Evolutionary conservation across 1,140 invertebrate species (phyloP), one percentile per base, ranked within the genome.

Genomic region (Hesperophylax magnus): DNA sequence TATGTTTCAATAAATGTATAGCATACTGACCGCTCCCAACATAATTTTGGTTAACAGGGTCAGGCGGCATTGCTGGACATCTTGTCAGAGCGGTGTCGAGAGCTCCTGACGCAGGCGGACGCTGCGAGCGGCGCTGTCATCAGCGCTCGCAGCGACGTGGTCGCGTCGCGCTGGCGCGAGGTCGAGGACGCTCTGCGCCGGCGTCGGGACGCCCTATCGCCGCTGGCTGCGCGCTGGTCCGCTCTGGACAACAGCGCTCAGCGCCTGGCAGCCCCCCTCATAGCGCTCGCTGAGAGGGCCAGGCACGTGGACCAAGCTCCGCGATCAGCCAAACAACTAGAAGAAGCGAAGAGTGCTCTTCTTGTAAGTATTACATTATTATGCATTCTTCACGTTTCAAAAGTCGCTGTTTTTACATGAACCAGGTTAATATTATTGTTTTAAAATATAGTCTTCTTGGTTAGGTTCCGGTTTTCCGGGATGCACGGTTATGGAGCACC

Each of bases 141-240:
- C 34, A 87, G 89, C 79, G 86, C 87, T 34, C 86, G 85, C 54
- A 87, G 87, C 77, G 84, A 87, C 56, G 87, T 92, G 27, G 92
- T 96, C 9, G 93, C 93, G 71, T 90, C 93, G 22, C 91, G 94
- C 84, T 98, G 97, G 97, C 92, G 92, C 74, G 90, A 94, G 17
- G 87, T 96, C 3, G 91, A 96, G 24, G 93, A 85, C 88, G 97
- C 85, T 94, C 95, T 83, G 89, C 56, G 93, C 92, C 86, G 94
- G 93, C 85, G 92, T 89, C 82, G 89, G 0, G 86, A 86, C 7
- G 85, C 86, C 34, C 81, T 89, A 65, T 87, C 87, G 0, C 87
- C 92, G 52, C 92, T 96, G 15, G 94, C 93, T 71, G 90, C 93
- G 31, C 91, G 94, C 84, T 98, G 97, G 97, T 92, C 92, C 76